Base-by-base conservation (phyloP, 2,888 invertebrate species). In the Acronicta leporina region DNA sequence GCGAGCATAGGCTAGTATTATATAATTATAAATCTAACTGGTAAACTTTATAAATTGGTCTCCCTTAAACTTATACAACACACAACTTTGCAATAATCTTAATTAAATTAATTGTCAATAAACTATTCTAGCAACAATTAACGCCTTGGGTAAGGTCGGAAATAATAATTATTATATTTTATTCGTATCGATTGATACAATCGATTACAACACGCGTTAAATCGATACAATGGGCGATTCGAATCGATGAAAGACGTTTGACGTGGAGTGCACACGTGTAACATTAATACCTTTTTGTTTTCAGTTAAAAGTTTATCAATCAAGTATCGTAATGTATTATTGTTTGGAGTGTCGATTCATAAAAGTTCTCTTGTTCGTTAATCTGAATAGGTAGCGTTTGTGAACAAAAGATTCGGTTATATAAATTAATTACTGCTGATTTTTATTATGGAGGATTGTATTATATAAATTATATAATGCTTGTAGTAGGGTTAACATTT, bases 81-180 rank as follows among this genome's bases (percentile, higher is more conserved):
- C 80, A 75, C 60, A 79, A 76, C 86, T 85, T 84, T 82, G 83
- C 80, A 81, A 84, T 81, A 82, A 81, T 79, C 58, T 76, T 88
- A 91, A 91, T 92, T 86, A 88, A 90, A 87, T 87, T 89, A 90
- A 92, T 91, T 87, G 87, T 86, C 84, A 84, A 81, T 83, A 77
- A 82, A 80, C 84, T 82, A 85, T 87, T 88, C 83, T 68, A 63
- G 62, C 71, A 87, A 86, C 87, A 87, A 90, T 91, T 88, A 90
- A 84, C 81, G 87, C 81, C 84, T 84, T 86, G 87, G 71, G 86
- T 91, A 90, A 92, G 92, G 92, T 92, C 90, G 88, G 83, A 88
- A 88, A 90, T 91, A 89, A 91, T 90, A 86, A 85, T 89, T 82
- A 83, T 86, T 74, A 66, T 63, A 64, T 75, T 78, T 76, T 77